A percentile compares a stretch with the other conserved stretches of the same genome.
phyloP scores from a whole-genome alignment of 1,140 invertebrate genomes.

The Diploscapter pachys region DNA sequence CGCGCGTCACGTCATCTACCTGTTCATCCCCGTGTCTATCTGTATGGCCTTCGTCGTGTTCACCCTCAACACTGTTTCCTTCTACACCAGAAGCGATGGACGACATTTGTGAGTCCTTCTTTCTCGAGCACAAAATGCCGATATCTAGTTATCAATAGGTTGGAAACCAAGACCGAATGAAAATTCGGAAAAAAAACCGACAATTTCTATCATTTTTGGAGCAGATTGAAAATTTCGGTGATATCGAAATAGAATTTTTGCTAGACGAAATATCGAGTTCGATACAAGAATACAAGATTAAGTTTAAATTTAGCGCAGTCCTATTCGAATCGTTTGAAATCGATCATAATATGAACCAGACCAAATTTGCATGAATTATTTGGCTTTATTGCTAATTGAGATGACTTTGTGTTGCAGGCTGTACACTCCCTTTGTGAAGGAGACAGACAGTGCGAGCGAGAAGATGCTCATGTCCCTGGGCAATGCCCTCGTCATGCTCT shows the following conservation, averaged over 20 bases:
- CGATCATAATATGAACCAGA: too few species aligned
- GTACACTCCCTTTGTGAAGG: conserved; percentile 95
- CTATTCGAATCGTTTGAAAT: too few species aligned
- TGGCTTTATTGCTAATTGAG: background rate
- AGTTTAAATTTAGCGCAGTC: too few species aligned
- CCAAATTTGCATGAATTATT: too few species aligned
- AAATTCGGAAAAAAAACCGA: too few species aligned
- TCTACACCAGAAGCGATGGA: conserved; percentile 84
- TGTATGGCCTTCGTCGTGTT: conserved; percentile 96
- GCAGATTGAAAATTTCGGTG: too few species aligned
- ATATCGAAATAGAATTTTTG: too few species aligned
- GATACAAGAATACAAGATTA: too few species aligned
- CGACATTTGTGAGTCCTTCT: conserved; percentile 75
- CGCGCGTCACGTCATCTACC: conserved; percentile 93
- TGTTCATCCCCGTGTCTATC: conserved; percentile 92
- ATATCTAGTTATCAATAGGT: conserved; percentile 2
- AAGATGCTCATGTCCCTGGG: conserved; percentile 92
- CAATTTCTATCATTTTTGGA: background rate
- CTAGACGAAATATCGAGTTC: too few species aligned
- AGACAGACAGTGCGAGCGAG: conserved; percentile 78
- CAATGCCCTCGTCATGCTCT: conserved; percentile 87
- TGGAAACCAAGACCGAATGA: too few species aligned
- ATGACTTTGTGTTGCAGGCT: conserved; percentile 67
- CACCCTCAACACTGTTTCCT: conserved; percentile 86
- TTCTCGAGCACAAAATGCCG: background rate